phyloP scores from a whole-genome alignment of 2,113 vertebrate species.

The Xiphorhynchus elegans region DNA sequence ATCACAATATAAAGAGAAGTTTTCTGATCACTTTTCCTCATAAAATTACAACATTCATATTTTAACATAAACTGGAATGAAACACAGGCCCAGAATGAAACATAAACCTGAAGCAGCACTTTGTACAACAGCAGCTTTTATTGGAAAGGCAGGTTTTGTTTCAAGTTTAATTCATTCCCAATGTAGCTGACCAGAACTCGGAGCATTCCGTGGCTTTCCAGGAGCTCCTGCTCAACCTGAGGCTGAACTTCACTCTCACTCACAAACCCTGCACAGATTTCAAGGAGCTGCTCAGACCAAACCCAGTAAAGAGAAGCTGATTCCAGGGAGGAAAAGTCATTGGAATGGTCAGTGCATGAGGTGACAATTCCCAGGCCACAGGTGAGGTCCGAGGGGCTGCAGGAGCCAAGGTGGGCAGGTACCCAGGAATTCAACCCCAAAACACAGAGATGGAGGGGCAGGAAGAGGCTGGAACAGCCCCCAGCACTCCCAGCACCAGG shows the following conservation, averaged over 20 bases:
- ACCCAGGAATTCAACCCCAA: neutral
- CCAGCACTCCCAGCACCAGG: neutral
- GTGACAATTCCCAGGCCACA: neutral
- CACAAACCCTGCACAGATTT: fast-evolving
- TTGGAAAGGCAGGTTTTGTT: neutral
- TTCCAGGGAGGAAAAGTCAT: neutral
- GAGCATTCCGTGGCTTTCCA: neutral
- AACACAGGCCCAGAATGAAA: neutral
- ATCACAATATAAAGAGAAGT: neutral
- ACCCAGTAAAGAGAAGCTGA: neutral
- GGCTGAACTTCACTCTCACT: neutral
- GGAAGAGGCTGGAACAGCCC: neutral
- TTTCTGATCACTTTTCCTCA: neutral
- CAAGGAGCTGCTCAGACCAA: neutral
- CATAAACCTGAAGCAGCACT: neutral
- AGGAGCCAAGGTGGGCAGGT: neutral
- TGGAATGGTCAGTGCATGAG: neutral
- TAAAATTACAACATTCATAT: neutral
- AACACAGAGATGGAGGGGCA: fast-evolving
- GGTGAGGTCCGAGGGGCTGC: neutral
- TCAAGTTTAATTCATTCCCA: neutral
- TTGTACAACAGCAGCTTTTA: constrained; percentile 33
- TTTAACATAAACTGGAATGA: neutral
- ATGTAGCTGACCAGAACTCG: neutral
- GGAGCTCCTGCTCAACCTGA: neutral